Evolutionary conservation across 92 coral and sea anemone species (phyloP), one percentile per base, ranked within the genome.

Genomic region (Heliopora coerulea): DNA sequence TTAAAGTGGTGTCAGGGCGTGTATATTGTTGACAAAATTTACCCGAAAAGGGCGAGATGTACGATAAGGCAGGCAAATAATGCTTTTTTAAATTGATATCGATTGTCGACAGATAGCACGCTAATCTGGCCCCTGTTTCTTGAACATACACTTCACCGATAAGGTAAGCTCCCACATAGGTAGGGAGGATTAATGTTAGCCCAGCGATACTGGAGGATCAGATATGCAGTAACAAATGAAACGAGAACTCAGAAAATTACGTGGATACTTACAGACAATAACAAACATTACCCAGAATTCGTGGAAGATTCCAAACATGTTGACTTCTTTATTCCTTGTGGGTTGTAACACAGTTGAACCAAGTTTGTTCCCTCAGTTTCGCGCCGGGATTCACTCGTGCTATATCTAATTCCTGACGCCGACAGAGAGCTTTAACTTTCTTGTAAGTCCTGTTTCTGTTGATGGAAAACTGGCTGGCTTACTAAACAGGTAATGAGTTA

Each of bases 101-200:
- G 74, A 67, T 67, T 67, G 74, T 46, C 74, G 74, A 67, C 74
- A 67, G 74, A 67, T 67, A 67, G 54, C 74, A 59, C 74, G 74
- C 74, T 67, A 67, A 67, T 67, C 74, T 67, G 74, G 74, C 74
- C 74, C 74, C 74, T 67, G 74, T 67, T 58, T 50, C 35, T 65
- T 65, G 40, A 26, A 40, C 48, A 52, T 52, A 40, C 56, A 65
- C 25, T 54, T 65, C 54, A 65, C 52, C 72, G 48, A 65, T 11
- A 23, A 0, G 40, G 54, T 39, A 48, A 9, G 35, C 19, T 18
- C 54, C 10, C 72, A 34, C 34, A 15, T 61, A 18, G 20, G 44
- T 31, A 25, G 5, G 72, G 6, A 37, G 42, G 42, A 37, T 11
- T 4, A 37, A 37, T 4, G 42, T 37, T 11, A 11, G 6, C 42